These are phyloP conservation scores for Chaetophractus vellerosus DNA, from an alignment of 2,797 vertebrate genomes.

Conservation along the genomic window DNA sequence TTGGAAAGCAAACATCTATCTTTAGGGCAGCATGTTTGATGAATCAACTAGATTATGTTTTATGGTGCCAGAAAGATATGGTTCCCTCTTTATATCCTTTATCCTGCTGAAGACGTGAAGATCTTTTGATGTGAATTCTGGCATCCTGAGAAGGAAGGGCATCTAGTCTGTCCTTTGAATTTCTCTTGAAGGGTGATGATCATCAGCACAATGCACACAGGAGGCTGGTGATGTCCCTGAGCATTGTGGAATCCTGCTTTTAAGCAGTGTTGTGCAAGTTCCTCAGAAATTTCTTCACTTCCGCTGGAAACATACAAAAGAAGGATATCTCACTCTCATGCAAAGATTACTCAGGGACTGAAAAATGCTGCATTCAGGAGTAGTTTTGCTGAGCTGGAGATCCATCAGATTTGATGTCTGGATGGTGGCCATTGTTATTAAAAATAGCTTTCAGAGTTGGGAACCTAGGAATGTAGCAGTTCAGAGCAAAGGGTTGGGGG, in stretches of 20 bases:
- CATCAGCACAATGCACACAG: background rate
- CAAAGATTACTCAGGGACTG: slow-evolving; percentile 13
- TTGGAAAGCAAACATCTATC: slow-evolving; percentile 60
- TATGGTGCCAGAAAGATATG: background rate
- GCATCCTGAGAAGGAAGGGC: background rate
- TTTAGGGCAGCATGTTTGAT: background rate
- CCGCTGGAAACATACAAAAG: slow-evolving; percentile 29
- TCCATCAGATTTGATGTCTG: slow-evolving; percentile 37
- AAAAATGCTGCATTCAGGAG: background rate
- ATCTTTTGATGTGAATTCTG: background rate
- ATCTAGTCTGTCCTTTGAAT: background rate
- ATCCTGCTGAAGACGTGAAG: background rate
- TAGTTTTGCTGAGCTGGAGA: slow-evolving; percentile 48
- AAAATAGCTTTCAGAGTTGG: background rate
- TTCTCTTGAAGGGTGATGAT: background rate
- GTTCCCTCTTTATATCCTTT: background rate
- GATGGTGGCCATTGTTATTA: background rate
- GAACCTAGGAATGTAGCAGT: slow-evolving; percentile 38
- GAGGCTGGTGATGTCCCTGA: background rate
- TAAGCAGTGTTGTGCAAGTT: background rate
- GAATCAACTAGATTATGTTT: slow-evolving; percentile 51
- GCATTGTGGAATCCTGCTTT: slow-evolving; percentile 3
- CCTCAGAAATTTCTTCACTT: slow-evolving; percentile 40
- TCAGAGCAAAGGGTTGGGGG: background rate
- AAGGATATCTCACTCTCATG: background rate